Conservation (phyloP, 1,140 invertebrate genomes). For the Procambarus virginalis region DNA sequence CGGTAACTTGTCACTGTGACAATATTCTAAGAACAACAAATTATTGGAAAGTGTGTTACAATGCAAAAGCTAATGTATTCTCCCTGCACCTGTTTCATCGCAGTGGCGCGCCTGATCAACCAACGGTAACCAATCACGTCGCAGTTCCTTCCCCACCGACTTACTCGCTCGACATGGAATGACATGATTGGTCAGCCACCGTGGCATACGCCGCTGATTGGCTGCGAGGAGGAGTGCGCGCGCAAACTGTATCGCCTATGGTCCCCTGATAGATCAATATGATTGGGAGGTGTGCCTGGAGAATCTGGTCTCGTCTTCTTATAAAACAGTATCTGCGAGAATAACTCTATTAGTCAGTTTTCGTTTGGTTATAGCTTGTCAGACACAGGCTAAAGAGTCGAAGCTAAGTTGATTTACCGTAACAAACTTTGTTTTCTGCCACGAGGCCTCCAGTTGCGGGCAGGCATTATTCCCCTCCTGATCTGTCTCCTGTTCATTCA, state of each 20-base stretch:
- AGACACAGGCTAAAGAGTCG: conserved; percentile 70
- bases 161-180: background rate
- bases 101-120: conserved; percentile 38
- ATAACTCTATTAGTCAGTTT: conserved; percentile 72
- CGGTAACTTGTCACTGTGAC: background rate
- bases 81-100: conserved; percentile 61
- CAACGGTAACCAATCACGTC: background rate
- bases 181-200: conserved; percentile 16
- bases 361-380: conserved; percentile 71
- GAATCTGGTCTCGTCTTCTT: conserved; percentile 70
- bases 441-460: conserved; percentile 55
- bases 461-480: conserved; percentile 34
- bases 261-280: conserved; percentile 69
- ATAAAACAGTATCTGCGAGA: conserved; percentile 71
- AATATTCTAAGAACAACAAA: conserved; percentile 42
- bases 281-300: conserved; percentile 68
- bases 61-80: conserved; percentile 66
- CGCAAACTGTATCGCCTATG: conserved; percentile 46
- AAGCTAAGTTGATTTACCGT: conserved; percentile 69
- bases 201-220: conserved; percentile 33
- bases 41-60: conserved; percentile 55
- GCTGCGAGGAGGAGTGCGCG: conserved; percentile 48
- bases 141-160: conserved; percentile 16
- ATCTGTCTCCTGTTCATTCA: conserved; percentile 40
- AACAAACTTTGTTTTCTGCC: conserved; percentile 70